phyloP scores from a whole-genome alignment of 1,140 invertebrate genomes.

The Sesamia nonagrioides region DNA sequence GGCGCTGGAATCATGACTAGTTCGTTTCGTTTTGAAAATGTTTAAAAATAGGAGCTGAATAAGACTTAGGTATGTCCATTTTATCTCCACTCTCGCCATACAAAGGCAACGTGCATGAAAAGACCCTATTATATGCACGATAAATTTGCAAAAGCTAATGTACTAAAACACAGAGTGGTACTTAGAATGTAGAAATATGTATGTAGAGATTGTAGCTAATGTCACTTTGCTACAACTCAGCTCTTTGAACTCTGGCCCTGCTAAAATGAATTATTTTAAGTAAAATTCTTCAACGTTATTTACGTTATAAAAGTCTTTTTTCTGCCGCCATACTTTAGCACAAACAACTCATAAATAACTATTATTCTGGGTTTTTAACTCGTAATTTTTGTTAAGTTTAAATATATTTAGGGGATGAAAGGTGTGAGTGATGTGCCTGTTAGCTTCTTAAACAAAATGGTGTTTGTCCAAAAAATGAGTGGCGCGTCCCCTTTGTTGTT shows the following conservation, averaged over 20 bases:
- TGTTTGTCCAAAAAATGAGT: background rate
- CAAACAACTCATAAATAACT: constrained; percentile 5
- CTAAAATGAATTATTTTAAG: background rate
- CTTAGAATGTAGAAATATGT: background rate
- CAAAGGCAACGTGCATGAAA: background rate
- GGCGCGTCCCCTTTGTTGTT: background rate
- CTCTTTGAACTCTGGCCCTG: background rate
- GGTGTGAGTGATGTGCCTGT: constrained; percentile 7
- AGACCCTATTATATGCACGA: background rate
- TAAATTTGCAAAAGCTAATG: background rate
- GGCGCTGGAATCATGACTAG: background rate
- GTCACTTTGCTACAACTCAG: background rate
- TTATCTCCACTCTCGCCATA: background rate
- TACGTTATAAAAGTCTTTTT: background rate
- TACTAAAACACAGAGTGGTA: background rate
- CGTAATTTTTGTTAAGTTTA: constrained; percentile 10
- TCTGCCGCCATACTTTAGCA: background rate
- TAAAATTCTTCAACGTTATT: background rate
- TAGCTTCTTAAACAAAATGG: constrained; percentile 14
- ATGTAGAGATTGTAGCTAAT: background rate
- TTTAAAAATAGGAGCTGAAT: background rate
- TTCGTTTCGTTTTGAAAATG: background rate
- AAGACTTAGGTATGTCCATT: background rate
- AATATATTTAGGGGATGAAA: background rate
- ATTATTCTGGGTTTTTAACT: background rate